Base-by-base conservation (phyloP, 2,888 invertebrate species). In the Phania funesta region DNA sequence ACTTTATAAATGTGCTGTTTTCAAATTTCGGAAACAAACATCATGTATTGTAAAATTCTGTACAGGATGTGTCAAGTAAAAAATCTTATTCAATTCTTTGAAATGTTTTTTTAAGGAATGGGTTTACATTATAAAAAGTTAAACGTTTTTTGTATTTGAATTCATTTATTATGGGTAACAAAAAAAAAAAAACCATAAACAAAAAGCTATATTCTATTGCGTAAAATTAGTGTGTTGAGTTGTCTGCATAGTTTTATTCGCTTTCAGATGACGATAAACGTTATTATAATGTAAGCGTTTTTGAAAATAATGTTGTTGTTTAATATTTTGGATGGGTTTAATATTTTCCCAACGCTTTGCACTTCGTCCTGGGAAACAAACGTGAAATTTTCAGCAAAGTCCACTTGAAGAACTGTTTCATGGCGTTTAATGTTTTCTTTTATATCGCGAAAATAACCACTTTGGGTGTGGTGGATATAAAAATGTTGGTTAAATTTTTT, bases 81-180 rank as follows among this genome's bases (percentile, higher is more conserved):
- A 29, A 29, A 29, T 29, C 1, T 29, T 5, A 29, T 29, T 29
- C 5, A 46, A 46, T 46, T 8, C 18, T 46, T 46, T 46, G 46
- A 41, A 41, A 41, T n/a, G 1, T n/a, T 41, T 41, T 41, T 41
- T 9, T 9, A n/a, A 46, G 5, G 46, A 1, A 46, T 5, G 18
- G 18, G 46, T 46, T 46, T 46, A 18, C 46, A 7, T 46, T 46
- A 7, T 46, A 46, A 46, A 46, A 7, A 46, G 1, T 46, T 46
- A 16, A 46, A 46, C 46, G 1, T 1, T 46, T 46, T 46, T 46
- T 46, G 7, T 46, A 18, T 46, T 46, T 46, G 46, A 46, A 46
- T 46, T 46, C 46, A 46, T 46, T 46, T 46, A 46, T 46, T 46
- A 46, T 46, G 46, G 46, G 46, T 46, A 16, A 46, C 16, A 46